phyloP scores from a whole-genome alignment of 2,797 vertebrate genomes.

The Varecia variegata region DNA sequence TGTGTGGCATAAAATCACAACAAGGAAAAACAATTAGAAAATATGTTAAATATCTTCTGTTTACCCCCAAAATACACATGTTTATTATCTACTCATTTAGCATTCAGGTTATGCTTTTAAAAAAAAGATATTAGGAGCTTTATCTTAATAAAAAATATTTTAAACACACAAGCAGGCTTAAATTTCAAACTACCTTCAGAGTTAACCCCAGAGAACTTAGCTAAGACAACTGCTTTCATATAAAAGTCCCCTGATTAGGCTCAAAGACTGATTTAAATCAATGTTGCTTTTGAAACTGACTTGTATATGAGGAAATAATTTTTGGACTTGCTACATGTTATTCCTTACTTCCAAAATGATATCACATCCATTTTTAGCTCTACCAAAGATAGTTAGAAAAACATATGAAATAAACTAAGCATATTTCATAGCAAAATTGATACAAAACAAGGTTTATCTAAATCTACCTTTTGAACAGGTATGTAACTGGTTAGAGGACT shows the following conservation, averaged over 20 bases:
- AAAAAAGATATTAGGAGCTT: not conserved
- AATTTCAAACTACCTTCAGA: not conserved
- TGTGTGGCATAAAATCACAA: not conserved
- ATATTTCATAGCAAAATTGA: slow-evolving; percentile 10
- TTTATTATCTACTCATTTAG: not conserved
- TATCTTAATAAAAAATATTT: slow-evolving; percentile 13
- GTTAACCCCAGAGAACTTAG: not conserved
- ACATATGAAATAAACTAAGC: not conserved
- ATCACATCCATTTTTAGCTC: not conserved
- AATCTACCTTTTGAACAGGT: not conserved
- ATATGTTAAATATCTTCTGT: not conserved
- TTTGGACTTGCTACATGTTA: not conserved
- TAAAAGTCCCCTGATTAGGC: not conserved
- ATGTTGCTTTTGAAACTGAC: not conserved
- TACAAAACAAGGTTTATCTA: not conserved
- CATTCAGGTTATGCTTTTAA: not conserved
- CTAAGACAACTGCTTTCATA: not conserved
- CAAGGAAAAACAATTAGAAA: not conserved
- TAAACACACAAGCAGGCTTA: not conserved
- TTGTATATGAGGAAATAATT: not conserved
- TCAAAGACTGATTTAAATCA: not conserved
- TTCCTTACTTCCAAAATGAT: slow-evolving; percentile 1
- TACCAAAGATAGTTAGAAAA: not conserved
- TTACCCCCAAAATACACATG: not conserved
- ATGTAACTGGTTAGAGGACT: not conserved